phyloP scores from a whole-genome alignment of 2,113 vertebrate genomes.

The Lucifuga dentata region DNA sequence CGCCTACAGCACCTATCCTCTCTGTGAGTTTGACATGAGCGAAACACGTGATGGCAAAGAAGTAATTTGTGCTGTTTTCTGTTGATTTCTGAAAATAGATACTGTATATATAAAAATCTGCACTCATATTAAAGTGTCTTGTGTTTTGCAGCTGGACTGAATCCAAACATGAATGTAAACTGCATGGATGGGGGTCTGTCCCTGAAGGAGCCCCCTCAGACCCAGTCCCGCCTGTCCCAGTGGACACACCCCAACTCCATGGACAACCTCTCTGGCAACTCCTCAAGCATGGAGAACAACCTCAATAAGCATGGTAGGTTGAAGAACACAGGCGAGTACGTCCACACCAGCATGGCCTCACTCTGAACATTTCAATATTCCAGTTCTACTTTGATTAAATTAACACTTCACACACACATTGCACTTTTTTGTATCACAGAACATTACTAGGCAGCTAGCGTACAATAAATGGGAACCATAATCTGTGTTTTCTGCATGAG shows the following conservation, averaged over 20 bases:
- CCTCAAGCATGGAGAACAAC: slow-evolving; percentile 93
- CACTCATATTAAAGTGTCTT: neutral
- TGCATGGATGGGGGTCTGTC: slow-evolving; percentile 94
- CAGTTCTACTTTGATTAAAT: no score
- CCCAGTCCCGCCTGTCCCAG: slow-evolving; percentile 97
- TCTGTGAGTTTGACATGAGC: slow-evolving; percentile 84
- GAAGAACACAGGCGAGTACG: neutral
- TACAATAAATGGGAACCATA: no score
- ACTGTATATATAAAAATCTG: neutral
- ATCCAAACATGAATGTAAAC: slow-evolving; percentile 96
- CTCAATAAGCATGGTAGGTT: slow-evolving; percentile 92
- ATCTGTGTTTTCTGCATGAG: no score
- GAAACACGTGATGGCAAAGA: neutral
- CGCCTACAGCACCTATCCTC: slow-evolving; percentile 93
- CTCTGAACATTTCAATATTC: no score
- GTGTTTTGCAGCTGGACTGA: slow-evolving; percentile 89
- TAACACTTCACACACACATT: no score
- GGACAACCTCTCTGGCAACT: slow-evolving; percentile 91
- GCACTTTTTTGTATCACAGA: no score
- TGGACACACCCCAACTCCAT: slow-evolving; percentile 98
- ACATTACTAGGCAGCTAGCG: no score
- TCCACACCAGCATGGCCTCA: neutral
- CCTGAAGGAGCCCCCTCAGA: slow-evolving; percentile 95
- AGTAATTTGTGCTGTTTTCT: no score
- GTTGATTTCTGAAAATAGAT: neutral